Base-by-base conservation (phyloP, 2,888 invertebrate species). In the Parthenolecanium corni region DNA sequence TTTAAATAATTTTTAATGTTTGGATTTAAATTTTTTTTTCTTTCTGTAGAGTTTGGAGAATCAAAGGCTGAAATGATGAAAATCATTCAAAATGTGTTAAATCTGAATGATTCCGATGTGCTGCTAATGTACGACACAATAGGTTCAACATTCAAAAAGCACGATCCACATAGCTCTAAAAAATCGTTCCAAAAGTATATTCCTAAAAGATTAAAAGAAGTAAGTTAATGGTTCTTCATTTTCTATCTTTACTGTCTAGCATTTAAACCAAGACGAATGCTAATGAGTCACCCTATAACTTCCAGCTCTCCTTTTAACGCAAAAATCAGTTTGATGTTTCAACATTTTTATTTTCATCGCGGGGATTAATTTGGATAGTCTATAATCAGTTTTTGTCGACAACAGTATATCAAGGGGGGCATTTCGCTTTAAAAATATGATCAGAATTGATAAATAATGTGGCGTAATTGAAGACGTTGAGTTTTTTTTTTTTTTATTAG, bases 141-240 rank as follows among this genome's bases (percentile, higher is more conserved):
- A 46, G 67, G 68, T 51, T 65, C 44, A 56, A 68, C 67, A 21
- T 65, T 71, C 52, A 69, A 68, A 25, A 66, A 68, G 47, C 67
- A 67, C 58, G 69, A 70, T 52, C 52, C 67, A 21, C 66, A 68
- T 18, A 66, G 65, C 46, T 64, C 67, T 16, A 52, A 64, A 24
- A 67, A 68, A 21, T 67, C 67, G 6, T 64, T 69, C 12, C 69
- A 69, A 51, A 70, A 70, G 64, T 69, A 69, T 64, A 69, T 73
- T 51, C 73, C 74, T 18, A 68, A 70, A 51, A 66, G 73, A 62
- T 68, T 73, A 18, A 70, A 69, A 67, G 73, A 73, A 70, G 73
- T 72, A 68, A 64, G 14, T 25, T 23, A 49, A 14, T 49, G 3
- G 20, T 18, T 49, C 18, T 14, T 49, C 20, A 6, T 23, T 20